Base-by-base conservation (phyloP, 2,797 vertebrate species). In the Melanotaenia nigrans region DNA sequence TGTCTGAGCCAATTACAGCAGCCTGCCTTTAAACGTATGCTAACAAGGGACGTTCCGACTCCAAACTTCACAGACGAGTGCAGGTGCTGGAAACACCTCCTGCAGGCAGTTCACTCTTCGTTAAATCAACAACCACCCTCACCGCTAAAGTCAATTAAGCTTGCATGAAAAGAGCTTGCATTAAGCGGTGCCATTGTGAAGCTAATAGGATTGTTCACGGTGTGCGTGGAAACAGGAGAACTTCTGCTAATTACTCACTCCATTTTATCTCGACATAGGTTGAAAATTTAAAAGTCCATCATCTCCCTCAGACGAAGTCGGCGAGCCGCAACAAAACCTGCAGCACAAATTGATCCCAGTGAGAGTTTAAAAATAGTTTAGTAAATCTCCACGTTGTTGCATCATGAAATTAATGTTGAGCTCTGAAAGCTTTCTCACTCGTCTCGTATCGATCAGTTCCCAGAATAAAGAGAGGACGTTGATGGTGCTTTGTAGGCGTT, bases 321-420 rank as follows among this genome's bases (percentile, higher is more conserved):
- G 13, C 0, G 38, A 76, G 61, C 58, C 4, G 30, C 25, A 1
- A 12, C 10, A 13, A 0, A 40, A 14, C 25, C 40, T 66, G 33
- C 25, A 71, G 81, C 61, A 25, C 73, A 86, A 86, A 89, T 82
- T 85, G 73, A 82, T 89, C 88, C 85, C 88, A 61, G 71, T 2
- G 82, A 11, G 83, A 79, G 65, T 70, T 68, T 33, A 22, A 16
- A 30, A 75, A 85, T 89, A 72, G 65, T 75, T 77, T 68, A 84
- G 73, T 38, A 73, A 90, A 88, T 85, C 87, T 87, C 71, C 66
- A 40, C 38, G 38, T 40, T 40, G 38, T 40, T 40, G 38, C 38
- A 40, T 40, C 38, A 40, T 40, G 38, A 40, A 40, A 40, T 40
- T 40, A 40, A 36, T 36, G 35, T 36, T 36, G 35, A 40, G 38